A percentile compares a stretch with the other conserved stretches of the same genome.
These are phyloP conservation scores for Drosophila fuyamai DNA, from an alignment of 1,140 invertebrate species.

Conservation along the genomic window DNA sequence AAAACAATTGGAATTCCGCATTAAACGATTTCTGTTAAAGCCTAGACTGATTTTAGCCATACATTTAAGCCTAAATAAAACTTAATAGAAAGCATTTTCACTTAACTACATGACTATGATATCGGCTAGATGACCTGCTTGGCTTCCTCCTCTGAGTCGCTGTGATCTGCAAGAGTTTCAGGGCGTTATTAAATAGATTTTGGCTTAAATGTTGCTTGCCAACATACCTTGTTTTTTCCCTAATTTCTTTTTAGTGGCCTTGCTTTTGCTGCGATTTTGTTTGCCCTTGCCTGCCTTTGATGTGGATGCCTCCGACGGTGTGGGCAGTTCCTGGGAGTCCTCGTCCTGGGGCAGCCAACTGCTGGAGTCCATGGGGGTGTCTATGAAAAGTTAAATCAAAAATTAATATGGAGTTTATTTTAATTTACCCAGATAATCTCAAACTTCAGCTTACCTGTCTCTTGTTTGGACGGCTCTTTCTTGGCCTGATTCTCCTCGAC, in stretches of 20 bases:
- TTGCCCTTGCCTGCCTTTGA: slow-evolving; percentile 32
- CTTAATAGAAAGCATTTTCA: slow-evolving; percentile 34
- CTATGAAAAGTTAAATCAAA: not conserved
- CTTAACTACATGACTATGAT: slow-evolving; percentile 19
- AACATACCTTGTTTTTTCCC: slow-evolving; percentile 24
- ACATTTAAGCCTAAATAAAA: slow-evolving; percentile 43
- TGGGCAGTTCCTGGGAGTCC: not conserved
- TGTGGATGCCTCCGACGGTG: not conserved
- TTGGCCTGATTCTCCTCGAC: not conserved
- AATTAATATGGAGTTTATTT: not conserved
- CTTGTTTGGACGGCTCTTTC: not conserved
- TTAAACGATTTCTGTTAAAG: slow-evolving; percentile 43
- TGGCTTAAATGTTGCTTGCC: not conserved
- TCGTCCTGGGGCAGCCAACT: slow-evolving; percentile 50
- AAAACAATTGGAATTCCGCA: slow-evolving; percentile 1
- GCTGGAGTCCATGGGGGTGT: slow-evolving; percentile 16
- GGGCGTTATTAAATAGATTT: slow-evolving; percentile 5
- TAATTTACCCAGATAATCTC: no score
- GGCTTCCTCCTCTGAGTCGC: slow-evolving; percentile 67
- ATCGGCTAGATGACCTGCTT: slow-evolving; percentile 47
- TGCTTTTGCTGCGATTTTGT: slow-evolving; percentile 26
- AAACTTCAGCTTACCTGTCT: not conserved
- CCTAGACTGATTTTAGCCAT: slow-evolving; percentile 50
- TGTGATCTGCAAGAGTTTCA: slow-evolving; percentile 52
- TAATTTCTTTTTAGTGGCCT: slow-evolving; percentile 32